These are phyloP conservation scores for Lasiurus borealis DNA, from an alignment of 2,113 vertebrate species.

Conservation along the genomic window DNA sequence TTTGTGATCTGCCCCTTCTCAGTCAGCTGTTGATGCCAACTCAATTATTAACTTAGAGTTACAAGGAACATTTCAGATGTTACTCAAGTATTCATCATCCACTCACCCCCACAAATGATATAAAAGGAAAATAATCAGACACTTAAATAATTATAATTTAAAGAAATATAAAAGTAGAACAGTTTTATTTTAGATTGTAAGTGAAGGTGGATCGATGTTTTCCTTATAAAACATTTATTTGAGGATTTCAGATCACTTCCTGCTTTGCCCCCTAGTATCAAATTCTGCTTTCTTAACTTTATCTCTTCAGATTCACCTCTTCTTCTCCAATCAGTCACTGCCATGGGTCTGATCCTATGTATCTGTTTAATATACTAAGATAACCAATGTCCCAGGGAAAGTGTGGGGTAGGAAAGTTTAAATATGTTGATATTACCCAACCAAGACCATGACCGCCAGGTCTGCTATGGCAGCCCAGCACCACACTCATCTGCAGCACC, in stretches of 20 bases:
- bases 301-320: not conserved
- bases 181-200: constrained; percentile 62
- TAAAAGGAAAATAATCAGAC: constrained; percentile 60
- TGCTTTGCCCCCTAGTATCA: not conserved
- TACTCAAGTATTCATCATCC: not conserved
- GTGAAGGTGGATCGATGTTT: not conserved
- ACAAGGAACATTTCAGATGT: constrained; percentile 32
- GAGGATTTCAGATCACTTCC: not conserved
- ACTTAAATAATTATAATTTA: constrained; percentile 62
- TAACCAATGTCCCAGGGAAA: not conserved
- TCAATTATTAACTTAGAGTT: constrained; percentile 44
- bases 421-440: no score
- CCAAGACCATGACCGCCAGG: rapidly evolving
- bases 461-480: not conserved
- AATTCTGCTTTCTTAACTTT: not conserved
- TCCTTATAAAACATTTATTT: constrained; percentile 7
- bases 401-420: rapidly evolving
- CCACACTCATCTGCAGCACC: rapidly evolving
- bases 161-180: constrained; percentile 16
- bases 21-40: not conserved
- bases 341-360: not conserved
- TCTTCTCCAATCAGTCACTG: not conserved
- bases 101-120: not conserved
- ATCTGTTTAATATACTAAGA: not conserved
- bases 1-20: not conserved